Conservation (phyloP, 2,797 vertebrate genomes). For the Eulemur rubriventer region DNA sequence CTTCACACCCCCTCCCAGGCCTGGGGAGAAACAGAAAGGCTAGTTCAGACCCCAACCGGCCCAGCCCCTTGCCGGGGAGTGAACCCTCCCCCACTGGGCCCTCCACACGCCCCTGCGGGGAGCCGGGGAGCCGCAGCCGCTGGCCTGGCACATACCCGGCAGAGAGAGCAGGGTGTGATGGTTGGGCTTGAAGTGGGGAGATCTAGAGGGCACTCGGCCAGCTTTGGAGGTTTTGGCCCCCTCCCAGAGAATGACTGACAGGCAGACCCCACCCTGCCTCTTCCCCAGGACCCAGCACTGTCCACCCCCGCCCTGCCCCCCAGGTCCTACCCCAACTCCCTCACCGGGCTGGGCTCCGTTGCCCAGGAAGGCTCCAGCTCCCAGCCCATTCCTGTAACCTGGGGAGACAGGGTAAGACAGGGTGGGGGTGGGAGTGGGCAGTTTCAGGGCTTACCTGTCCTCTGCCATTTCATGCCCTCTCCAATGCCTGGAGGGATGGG, state of each 20-base stretch:
- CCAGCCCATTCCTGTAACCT: conserved; percentile 6
- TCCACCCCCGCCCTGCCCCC: no score
- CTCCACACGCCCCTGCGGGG: not conserved
- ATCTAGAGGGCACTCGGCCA: not conserved
- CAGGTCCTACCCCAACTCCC: not conserved
- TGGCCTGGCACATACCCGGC: not conserved
- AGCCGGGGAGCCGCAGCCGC: not conserved
- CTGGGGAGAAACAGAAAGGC: not conserved
- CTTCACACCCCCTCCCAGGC: not conserved
- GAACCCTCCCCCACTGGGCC: not conserved
- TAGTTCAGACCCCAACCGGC: not conserved
- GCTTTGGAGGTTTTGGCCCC: not conserved
- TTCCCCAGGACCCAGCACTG: not conserved
- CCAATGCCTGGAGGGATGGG: not conserved
- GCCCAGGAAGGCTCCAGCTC: not conserved
- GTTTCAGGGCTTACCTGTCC: not conserved
- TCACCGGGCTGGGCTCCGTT: not conserved
- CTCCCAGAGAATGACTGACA: not conserved
- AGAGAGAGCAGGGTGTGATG: not conserved
- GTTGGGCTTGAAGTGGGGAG: not conserved
- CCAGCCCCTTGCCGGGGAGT: not conserved
- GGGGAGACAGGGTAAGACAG: not conserved
- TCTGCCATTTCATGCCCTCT: not conserved
- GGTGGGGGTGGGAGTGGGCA: not conserved
- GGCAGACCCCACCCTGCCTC: not conserved